Conservation (phyloP, 2,888 invertebrate species). For the Heliothis peltigera region DNA sequence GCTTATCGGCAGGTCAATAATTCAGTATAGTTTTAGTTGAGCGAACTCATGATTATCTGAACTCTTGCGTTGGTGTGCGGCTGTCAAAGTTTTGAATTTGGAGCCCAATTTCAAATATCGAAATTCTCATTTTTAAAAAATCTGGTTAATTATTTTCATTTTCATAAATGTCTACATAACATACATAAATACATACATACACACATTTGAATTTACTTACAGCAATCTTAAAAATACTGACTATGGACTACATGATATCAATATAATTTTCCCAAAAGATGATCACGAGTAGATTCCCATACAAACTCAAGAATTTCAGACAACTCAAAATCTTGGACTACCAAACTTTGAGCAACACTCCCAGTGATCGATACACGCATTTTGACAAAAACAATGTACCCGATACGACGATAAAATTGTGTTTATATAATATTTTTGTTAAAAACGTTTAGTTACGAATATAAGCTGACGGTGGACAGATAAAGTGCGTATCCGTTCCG, state of each 20-base stretch:
- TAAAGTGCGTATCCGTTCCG: conserved; percentile 70
- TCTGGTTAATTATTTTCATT: too few species aligned
- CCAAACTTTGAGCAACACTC: conserved; percentile 70
- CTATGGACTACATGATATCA: too few species aligned
- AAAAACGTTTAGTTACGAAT: conserved; percentile 66
- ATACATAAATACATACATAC: too few species aligned
- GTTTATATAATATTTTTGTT: conserved; percentile 68
- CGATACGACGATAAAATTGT: conserved; percentile 67
- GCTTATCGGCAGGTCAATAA: conserved; percentile 80
- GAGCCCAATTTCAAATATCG: too few species aligned
- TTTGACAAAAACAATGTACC: conserved; percentile 59
- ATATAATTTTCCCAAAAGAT: too few species aligned
- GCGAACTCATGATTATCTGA: conserved; percentile 66
- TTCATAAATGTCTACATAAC: too few species aligned
- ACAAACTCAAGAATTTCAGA: not conserved
- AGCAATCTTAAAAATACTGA: too few species aligned
- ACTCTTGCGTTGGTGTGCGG: conserved; percentile 53
- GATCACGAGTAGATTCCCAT: too few species aligned
- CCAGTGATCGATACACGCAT: conserved; percentile 62
- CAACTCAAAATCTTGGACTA: not conserved
- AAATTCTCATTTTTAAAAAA: too few species aligned
- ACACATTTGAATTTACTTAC: too few species aligned
- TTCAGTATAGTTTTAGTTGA: conserved; percentile 71
- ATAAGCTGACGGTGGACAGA: conserved; percentile 66
- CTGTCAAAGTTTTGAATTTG: conserved; percentile 67